These are phyloP conservation scores for Drosophila kuntzei DNA, from an alignment of 2,888 invertebrate genomes.

Conservation along the genomic window DNA sequence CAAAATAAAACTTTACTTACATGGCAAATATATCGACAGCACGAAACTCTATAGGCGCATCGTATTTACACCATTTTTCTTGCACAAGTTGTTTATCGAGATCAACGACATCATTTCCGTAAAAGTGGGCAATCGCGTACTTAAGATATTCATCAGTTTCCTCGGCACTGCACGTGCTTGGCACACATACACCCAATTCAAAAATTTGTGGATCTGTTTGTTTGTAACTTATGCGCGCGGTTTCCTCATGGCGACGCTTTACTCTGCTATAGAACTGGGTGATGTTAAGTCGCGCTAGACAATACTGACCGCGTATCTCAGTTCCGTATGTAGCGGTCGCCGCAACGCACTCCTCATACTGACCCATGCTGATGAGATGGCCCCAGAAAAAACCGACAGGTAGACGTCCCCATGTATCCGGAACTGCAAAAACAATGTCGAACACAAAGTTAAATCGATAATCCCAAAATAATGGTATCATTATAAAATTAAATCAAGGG, in stretches of 20 bases:
- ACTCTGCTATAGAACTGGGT: slow-evolving; percentile 67
- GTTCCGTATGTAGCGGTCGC: slow-evolving; percentile 69
- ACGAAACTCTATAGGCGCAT: slow-evolving; percentile 75
- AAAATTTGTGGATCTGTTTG: slow-evolving; percentile 73
- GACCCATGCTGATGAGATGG: slow-evolving; percentile 85
- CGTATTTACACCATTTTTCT: slow-evolving; percentile 75
- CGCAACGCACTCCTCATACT: slow-evolving; percentile 86
- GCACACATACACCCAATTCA: slow-evolving; percentile 84
- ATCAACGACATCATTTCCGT: slow-evolving; percentile 41
- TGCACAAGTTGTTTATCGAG: slow-evolving; percentile 56
- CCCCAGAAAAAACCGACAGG: slow-evolving; percentile 85
- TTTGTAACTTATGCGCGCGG: slow-evolving; percentile 75
- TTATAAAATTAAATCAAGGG: too few relatives aligned
- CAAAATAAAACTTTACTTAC: slow-evolving; percentile 70
- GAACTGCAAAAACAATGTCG: slow-evolving; percentile 74
- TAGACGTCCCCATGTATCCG: slow-evolving; percentile 86
- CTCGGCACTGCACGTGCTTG: slow-evolving; percentile 79
- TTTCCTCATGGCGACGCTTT: slow-evolving; percentile 58
- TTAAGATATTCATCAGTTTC: slow-evolving; percentile 73
- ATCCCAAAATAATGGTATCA: neutral
- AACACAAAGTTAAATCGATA: neutral
- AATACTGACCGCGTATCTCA: slow-evolving; percentile 85
- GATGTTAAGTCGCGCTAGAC: slow-evolving; percentile 82
- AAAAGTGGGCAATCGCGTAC: slow-evolving; percentile 56
- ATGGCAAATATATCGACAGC: slow-evolving; percentile 83